Evolutionary conservation across 2,113 vertebrate genomes (phyloP).

Genomic region (Lasiurus borealis): DNA sequence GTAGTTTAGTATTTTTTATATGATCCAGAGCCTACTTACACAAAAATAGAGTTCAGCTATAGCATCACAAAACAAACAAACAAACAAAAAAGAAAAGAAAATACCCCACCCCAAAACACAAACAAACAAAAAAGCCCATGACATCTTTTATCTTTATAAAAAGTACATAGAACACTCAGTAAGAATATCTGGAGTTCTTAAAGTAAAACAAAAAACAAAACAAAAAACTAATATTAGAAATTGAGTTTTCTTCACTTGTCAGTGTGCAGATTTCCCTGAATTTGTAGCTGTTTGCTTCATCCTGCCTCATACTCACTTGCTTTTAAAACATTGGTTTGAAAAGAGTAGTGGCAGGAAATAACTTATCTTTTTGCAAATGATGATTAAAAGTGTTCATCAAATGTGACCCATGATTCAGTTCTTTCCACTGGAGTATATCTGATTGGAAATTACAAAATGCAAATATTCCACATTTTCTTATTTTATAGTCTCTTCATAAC

Average conservation of each 20-base stretch:
- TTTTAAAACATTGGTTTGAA: conserved; percentile 50
- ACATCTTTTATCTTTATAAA: conserved; percentile 27
- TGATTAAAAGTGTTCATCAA: conserved; percentile 20
- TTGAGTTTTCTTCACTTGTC: conserved; percentile 49
- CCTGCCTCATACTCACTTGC: conserved; percentile 38
- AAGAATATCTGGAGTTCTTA: conserved; percentile 55
- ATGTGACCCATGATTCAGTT: not conserved
- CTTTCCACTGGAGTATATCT: not conserved
- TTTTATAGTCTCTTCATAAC: not conserved
- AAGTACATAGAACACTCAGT: not conserved
- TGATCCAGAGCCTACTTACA: not conserved
- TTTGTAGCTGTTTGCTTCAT: conserved; percentile 44
- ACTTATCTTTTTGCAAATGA: not conserved
- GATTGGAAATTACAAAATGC: not conserved
- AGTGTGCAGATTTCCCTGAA: conserved; percentile 3
- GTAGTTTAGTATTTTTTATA: not conserved
- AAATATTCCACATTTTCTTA: not conserved
- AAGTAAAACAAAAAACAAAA: conserved; percentile 4
- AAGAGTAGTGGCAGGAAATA: conserved; percentile 14
- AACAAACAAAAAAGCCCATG: not conserved
- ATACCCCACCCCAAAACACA: too few species aligned
- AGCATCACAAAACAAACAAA: not conserved
- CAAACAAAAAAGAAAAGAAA: too few species aligned
- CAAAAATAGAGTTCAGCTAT: not conserved
- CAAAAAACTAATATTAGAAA: conserved; percentile 55